Evolutionary conservation across 2,113 vertebrate species (phyloP).

Genomic region (Okapia johnstoni): DNA sequence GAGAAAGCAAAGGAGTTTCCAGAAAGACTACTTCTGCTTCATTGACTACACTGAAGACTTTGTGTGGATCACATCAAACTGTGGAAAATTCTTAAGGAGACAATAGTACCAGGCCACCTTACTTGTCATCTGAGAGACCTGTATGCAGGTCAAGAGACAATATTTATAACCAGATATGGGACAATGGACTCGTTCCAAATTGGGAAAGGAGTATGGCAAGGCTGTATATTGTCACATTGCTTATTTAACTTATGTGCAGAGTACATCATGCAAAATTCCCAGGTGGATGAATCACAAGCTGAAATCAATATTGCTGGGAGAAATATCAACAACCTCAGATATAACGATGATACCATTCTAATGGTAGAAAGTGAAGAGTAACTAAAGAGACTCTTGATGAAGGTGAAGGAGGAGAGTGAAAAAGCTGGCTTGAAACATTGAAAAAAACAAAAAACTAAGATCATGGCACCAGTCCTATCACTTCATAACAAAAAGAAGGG

Average conservation of each 20-base stretch:
- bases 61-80: background rate
- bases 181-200: background rate
- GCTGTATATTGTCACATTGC: background rate
- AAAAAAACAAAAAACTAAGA: background rate
- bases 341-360: background rate
- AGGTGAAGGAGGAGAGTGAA: background rate
- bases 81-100: background rate
- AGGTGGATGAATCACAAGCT: background rate
- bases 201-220: background rate
- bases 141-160: background rate
- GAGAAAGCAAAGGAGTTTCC: background rate
- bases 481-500: background rate
- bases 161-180: background rate
- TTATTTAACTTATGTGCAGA: background rate
- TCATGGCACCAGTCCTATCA: background rate
- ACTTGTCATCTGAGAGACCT: background rate
- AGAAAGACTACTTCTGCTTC: background rate
- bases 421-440: background rate
- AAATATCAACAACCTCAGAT: background rate
- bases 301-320: background rate
- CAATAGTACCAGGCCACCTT: background rate
- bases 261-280: background rate
- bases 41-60: background rate
- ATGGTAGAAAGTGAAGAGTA: background rate
- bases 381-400: background rate